phyloP scores from a whole-genome alignment of 1,140 invertebrate species.

The Trichoplusia ni region DNA sequence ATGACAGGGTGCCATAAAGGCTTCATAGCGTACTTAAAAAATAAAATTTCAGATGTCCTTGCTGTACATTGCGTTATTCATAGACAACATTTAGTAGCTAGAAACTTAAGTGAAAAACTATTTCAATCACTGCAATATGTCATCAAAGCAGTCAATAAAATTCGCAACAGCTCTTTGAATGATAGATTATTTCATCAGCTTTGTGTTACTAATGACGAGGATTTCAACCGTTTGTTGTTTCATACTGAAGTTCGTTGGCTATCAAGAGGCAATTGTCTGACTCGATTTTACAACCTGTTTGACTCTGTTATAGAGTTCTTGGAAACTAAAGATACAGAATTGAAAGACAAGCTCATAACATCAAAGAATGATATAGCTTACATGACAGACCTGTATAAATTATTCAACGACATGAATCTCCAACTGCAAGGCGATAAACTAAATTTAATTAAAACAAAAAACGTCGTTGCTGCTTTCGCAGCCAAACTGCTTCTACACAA shows the following conservation, averaged over 20 bases:
- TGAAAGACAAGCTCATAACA: background rate
- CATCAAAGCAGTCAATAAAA: constrained; percentile 11
- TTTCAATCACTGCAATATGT: constrained; percentile 17
- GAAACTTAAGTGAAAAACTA: background rate
- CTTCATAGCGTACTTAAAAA: constrained; percentile 25
- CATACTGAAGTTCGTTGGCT: constrained; percentile 1
- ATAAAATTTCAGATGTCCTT: constrained; percentile 37
- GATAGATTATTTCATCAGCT: constrained; percentile 1
- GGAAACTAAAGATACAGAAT: background rate
- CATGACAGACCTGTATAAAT: constrained; percentile 55
- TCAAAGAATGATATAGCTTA: constrained; percentile 22
- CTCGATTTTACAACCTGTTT: background rate
- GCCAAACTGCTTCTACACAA: constrained; percentile 60
- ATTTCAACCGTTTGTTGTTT: background rate
- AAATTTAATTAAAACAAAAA: constrained; percentile 64
- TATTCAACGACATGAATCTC: constrained; percentile 22
- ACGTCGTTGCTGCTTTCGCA: constrained; percentile 44
- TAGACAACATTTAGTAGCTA: background rate
- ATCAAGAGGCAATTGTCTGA: background rate
- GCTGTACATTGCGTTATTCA: constrained; percentile 27
- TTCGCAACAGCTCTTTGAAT: constrained; percentile 1
- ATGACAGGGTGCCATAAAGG: constrained; percentile 34
- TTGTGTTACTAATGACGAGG: background rate
- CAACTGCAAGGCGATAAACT: constrained; percentile 63
- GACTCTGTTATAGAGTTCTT: background rate